These are phyloP conservation scores for Hassar affinis DNA, from an alignment of 2,113 vertebrate genomes.

Conservation along the genomic window DNA sequence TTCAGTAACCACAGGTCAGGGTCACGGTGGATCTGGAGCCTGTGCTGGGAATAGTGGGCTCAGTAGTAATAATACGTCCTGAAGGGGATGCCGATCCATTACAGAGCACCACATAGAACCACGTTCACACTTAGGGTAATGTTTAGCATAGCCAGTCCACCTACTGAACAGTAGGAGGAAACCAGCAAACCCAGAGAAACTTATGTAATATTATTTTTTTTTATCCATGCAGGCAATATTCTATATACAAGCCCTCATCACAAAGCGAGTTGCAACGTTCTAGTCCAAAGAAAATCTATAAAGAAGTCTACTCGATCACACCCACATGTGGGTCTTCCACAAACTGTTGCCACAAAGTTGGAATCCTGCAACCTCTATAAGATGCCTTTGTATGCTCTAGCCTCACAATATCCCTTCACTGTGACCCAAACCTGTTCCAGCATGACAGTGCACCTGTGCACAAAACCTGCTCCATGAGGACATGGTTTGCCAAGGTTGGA, in stretches of 20 bases:
- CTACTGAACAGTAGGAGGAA: neutral
- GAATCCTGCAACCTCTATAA: neutral
- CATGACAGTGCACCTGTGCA: neutral
- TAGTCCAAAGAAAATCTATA: neutral
- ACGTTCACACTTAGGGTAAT: neutral
- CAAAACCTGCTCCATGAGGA: neutral
- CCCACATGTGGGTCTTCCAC: neutral
- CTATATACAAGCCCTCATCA: neutral
- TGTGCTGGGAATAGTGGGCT: neutral
- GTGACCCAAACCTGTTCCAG: neutral
- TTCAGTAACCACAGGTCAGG: too few relatives aligned
- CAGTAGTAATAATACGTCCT: neutral
- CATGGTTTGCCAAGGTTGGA: neutral
- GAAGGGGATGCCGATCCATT: too few relatives aligned
- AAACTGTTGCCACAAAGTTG: neutral
- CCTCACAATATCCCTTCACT: neutral
- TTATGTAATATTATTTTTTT: too few relatives aligned
- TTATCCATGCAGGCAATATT: neutral
- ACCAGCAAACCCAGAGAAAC: neutral
- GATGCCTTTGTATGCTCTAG: neutral
- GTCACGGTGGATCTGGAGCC: neutral
- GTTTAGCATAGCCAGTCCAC: neutral
- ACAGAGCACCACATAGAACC: too few relatives aligned
- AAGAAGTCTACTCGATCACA: neutral
- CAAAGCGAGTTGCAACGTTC: neutral